Base-by-base conservation (phyloP, 2,888 invertebrate genomes). In the Aporophyla nigra region DNA sequence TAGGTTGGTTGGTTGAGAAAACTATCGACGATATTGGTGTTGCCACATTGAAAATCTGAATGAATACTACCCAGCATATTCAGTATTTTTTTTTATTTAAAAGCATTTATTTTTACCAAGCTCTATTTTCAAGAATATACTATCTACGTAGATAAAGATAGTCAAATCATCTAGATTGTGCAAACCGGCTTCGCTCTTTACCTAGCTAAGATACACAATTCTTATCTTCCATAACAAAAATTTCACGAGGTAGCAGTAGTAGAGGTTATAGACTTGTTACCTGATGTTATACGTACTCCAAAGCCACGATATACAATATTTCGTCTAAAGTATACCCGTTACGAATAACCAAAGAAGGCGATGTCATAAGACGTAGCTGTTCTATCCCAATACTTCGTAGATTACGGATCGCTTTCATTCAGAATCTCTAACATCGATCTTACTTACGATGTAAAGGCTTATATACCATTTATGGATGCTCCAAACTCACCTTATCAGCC, bases 401-500 rank as follows among this genome's bases (percentile, higher is more conserved):
- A 24, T 46, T n/a, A 43, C 40, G 5, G 12, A 40, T n/a, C 16
- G 3, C 33, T 14, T 21, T 7, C 19, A 43, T 51, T 27, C 12
- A 19, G 19, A 7, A n/a, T 40, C 61, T 10, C 2, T 54, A n/a
- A n/a, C n/a, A n/a, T n/a, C 12, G 4, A 56, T 14, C 56, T 56
- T 56, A 24, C 56, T 14, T 54, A 61, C 21, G 21, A 24, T 12
- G 12, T 6, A 40, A 40, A 21, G 12, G 10, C 6, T 10, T 0
- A 21, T 3, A 9, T 27, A 21, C 49, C 49, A 49, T 49, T 51
- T 66, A 14, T 12, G 21, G 27, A 46, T 54, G 3, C 27, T 14
- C 33, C 33, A 12, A 14, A 40, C 83, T 12, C 14, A 93, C 93
- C 92, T 93, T 93, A 40, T 21, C 10, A n/a, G 86, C 62, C 58